Conservation (phyloP, 2,888 invertebrate species). For the Eilema caniola region DNA sequence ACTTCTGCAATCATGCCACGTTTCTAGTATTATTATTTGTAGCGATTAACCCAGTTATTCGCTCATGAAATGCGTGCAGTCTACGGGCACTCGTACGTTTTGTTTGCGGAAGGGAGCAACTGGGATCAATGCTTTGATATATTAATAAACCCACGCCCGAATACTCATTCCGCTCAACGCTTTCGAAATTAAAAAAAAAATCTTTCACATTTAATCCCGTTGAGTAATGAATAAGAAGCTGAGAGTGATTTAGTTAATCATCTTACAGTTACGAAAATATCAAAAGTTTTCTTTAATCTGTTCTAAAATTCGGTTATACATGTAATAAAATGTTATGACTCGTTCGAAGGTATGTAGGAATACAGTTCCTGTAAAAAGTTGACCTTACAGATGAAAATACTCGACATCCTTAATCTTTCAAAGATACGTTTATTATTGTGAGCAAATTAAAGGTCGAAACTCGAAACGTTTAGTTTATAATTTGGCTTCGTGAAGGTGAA, state of each 20-base stretch:
- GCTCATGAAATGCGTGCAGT: constrained; percentile 62
- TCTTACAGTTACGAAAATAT: constrained; percentile 15
- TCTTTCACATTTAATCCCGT: not conserved
- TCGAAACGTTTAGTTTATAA: constrained; percentile 53
- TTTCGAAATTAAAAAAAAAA: not conserved
- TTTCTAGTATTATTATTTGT: constrained; percentile 67
- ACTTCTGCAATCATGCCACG: constrained; percentile 59
- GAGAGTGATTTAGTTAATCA: constrained; percentile 7
- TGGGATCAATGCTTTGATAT: constrained; percentile 12
- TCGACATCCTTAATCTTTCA: constrained; percentile 63
- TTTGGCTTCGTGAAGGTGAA: constrained; percentile 72
- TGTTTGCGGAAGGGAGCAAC: constrained; percentile 65
- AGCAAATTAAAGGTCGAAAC: constrained; percentile 67
- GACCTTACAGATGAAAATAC: constrained; percentile 55
- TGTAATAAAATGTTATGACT: constrained; percentile 36
- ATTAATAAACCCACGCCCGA: not conserved
- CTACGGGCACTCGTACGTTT: constrained; percentile 59
- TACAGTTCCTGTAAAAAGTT: constrained; percentile 34
- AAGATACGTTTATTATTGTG: constrained; percentile 71
- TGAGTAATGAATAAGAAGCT: not conserved
- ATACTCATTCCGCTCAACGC: not conserved
- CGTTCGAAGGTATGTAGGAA: constrained; percentile 27
- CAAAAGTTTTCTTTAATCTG: constrained; percentile 8
- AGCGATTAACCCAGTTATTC: constrained; percentile 76
- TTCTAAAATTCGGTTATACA: constrained; percentile 21